phyloP scores from a whole-genome alignment of 1,140 invertebrate species.

The Ostrea edulis region DNA sequence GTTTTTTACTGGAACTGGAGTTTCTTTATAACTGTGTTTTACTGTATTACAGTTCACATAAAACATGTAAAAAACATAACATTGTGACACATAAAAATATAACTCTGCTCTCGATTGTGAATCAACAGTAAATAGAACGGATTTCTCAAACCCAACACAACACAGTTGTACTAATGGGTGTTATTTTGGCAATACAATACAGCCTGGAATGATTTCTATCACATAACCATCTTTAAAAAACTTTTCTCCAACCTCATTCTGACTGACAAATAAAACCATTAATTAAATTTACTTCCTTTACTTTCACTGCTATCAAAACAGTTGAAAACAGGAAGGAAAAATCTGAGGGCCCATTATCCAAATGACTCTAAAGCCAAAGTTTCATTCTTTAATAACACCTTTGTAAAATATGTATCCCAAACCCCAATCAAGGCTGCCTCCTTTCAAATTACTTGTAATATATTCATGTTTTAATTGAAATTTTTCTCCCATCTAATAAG shows the following conservation, averaged over 20 bases:
- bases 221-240: not conserved
- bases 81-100: conserved; percentile 22
- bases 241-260: not conserved
- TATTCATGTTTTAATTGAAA: too few species aligned
- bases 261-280: not conserved
- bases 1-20: too few species aligned
- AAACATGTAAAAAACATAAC: not conserved
- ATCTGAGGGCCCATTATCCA: too few species aligned
- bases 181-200: not conserved
- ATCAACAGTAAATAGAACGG: not conserved
- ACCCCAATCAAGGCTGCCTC: too few species aligned
- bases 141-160: not conserved
- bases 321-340: too few species aligned
- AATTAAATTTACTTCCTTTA: not conserved
- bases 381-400: too few species aligned
- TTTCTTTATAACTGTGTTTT: not conserved
- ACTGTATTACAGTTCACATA: not conserved
- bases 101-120: not conserved
- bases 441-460: too few species aligned
- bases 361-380: too few species aligned
- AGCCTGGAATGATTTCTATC: conserved; percentile 12
- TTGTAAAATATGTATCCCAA: too few species aligned
- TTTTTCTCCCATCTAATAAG: too few species aligned
- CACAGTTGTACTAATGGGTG: not conserved
- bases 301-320: too few species aligned